Percentiles rank a stretch among this genome's conserved stretches.
Evolutionary conservation across 2,888 invertebrate genomes (phyloP).

Genomic region (Pseudococcus longispinus): DNA sequence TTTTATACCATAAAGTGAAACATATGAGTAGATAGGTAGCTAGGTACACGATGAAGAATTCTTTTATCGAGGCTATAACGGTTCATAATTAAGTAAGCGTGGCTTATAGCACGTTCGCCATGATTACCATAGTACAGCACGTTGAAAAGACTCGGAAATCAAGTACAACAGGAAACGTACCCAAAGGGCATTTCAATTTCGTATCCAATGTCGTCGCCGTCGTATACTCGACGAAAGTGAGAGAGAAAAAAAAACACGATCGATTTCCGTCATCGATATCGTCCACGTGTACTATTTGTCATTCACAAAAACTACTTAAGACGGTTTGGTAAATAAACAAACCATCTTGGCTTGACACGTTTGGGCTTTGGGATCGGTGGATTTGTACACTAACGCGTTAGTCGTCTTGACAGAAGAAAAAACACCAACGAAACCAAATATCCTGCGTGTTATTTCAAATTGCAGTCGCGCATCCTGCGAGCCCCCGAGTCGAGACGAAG

Average conservation of each 20-base stretch:
- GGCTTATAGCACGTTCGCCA: not conserved
- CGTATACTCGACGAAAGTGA: not conserved
- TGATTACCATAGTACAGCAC: not conserved
- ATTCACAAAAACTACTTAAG: slow-evolving; percentile 10
- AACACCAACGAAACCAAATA: not conserved
- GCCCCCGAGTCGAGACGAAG: not conserved
- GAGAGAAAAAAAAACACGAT: not conserved
- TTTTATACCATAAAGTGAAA: not conserved
- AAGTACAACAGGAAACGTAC: not conserved
- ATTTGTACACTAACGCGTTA: not conserved
- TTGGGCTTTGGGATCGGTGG: not conserved
- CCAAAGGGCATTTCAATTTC: slow-evolving; percentile 18
- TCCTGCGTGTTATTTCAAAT: not conserved
- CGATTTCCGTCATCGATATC: slow-evolving; percentile 36
- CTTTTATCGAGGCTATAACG: slow-evolving; percentile 5
- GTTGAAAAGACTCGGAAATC: not conserved
- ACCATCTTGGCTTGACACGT: not conserved
- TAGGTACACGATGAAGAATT: not conserved
- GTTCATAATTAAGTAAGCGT: not conserved
- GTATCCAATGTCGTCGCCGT: not conserved
- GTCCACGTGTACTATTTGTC: slow-evolving; percentile 21
- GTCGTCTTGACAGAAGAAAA: not conserved
- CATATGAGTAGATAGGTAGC: not conserved
- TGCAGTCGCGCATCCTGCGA: not conserved
- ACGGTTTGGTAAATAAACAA: slow-evolving; percentile 16